Base-by-base conservation (phyloP, 2,888 invertebrate genomes). In the Drosophila ochracea region DNA sequence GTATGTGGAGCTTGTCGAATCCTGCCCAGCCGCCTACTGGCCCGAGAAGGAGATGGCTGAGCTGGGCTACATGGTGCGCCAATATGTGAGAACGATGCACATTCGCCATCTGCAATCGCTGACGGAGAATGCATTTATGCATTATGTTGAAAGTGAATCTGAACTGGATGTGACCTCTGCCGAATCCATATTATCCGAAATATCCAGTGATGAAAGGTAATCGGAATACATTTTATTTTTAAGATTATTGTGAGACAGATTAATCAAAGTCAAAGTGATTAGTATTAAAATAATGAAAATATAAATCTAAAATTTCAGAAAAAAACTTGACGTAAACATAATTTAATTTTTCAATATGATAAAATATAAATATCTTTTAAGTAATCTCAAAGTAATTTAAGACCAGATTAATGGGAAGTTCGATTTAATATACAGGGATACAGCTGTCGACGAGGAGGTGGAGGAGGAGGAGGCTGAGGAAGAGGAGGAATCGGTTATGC, bases 1-100 rank as follows among this genome's bases (percentile, higher is more conserved):
- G 67, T 90, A 84, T 41, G 85, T 88, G 1, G 91, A 92, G 9
- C 43, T 92, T 19, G 85, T 92, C 3, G 92, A 93, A 50, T 57
- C 78, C 4, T 91, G 89, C 62, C 80, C 89, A 2, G 89, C 81
- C 0, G 89, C 85, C 54, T 83, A 78, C 37, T 92, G 92, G 92
- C 84, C 84, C 1, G 83, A 82, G 28, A 60, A 72, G 0, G 72
- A 92, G 62, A 91, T 92, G 91, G 53, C 78, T 0, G 58, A 66
- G 0, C 60, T 92, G 43, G 86, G 88, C 0, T 4, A 55, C 19
- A 30, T 80, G n/a, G 81, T 91, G n/a, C 77, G 82, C 3, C 73
- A 91, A 0, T 77, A 72, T 62, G 80, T 92, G 1, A 77, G 54
- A 0, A 80, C 80, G 10, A 68, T 92, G 71, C 89, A 89, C 54